Conservation (phyloP, 1,140 invertebrate species). For the Saccostrea glomerata region DNA sequence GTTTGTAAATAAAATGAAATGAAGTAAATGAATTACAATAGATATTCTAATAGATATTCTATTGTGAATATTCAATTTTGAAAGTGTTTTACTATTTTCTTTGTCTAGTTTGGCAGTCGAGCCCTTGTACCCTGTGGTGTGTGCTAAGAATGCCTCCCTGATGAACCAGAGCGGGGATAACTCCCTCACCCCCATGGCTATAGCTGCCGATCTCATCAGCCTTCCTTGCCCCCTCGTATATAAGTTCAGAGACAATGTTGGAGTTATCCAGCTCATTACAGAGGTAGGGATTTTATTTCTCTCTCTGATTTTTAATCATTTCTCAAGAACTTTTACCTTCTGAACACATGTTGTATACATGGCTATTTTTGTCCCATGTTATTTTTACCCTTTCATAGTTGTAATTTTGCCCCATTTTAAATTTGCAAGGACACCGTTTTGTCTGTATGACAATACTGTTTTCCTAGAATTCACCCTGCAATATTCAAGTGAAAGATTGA, state of each 20-base stretch:
- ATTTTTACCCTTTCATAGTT: no score
- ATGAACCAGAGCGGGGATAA: slow-evolving; percentile 80
- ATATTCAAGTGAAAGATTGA: neutral
- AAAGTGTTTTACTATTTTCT: no score
- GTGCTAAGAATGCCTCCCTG: slow-evolving; percentile 82
- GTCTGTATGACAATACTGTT: no score
- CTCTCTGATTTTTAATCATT: neutral
- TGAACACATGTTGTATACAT: no score
- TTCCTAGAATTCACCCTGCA: no score
- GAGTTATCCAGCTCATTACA: slow-evolving; percentile 91
- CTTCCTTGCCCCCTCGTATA: slow-evolving; percentile 92
- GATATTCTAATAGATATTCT: no score
- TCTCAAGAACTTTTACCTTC: neutral
- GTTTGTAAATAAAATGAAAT: no score
- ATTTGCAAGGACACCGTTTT: no score
- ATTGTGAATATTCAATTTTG: no score
- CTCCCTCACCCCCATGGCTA: slow-evolving; percentile 88
- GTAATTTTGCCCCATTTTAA: no score
- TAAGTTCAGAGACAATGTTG: slow-evolving; percentile 87
- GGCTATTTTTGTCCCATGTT: no score
- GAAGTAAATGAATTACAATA: no score
- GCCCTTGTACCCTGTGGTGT: slow-evolving; percentile 94
- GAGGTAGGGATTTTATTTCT: slow-evolving; percentile 81
- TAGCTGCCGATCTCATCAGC: slow-evolving; percentile 91
- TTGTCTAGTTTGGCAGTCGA: slow-evolving; percentile 91